phyloP scores from a whole-genome alignment of 1,140 invertebrate species.

The Euborellia annulipes region DNA sequence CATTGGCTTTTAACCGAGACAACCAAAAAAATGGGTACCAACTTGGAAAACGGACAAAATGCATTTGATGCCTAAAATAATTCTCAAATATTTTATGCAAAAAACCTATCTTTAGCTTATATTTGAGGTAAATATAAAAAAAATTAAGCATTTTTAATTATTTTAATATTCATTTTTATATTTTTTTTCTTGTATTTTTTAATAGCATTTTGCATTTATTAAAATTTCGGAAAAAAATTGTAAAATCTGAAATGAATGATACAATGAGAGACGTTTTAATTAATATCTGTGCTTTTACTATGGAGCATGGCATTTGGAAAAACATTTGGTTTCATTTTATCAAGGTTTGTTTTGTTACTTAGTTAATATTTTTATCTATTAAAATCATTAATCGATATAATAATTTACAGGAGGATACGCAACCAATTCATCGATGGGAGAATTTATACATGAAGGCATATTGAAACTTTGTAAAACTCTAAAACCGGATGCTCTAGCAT shows the following conservation, averaged over 20 bases:
- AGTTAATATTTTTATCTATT: background rate
- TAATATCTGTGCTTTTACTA: constrained; percentile 53
- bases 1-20: constrained; percentile 51
- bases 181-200: no score
- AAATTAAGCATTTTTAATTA: background rate
- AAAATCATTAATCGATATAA: background rate
- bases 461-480: constrained; percentile 40
- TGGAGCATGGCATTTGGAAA: constrained; percentile 52
- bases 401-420: constrained; percentile 27
- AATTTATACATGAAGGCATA: constrained; percentile 36
- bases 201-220: no score
- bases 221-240: no score
- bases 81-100: constrained; percentile 54
- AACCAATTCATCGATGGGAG: constrained; percentile 26
- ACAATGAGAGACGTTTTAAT: constrained; percentile 33
- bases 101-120: constrained; percentile 48
- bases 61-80: constrained; percentile 52
- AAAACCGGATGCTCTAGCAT: constrained; percentile 52
- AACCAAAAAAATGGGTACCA: constrained; percentile 31
- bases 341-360: constrained; percentile 27
- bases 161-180: background rate
- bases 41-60: constrained; percentile 31
- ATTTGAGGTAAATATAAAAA: constrained; percentile 28
- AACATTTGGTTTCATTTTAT: constrained; percentile 58
- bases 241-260: constrained; percentile 18